A percentile compares a stretch with the other conserved stretches of the same genome.
These are phyloP conservation scores for Lates calcarifer DNA, from an alignment of 2,113 vertebrate species.

Conservation along the genomic window DNA sequence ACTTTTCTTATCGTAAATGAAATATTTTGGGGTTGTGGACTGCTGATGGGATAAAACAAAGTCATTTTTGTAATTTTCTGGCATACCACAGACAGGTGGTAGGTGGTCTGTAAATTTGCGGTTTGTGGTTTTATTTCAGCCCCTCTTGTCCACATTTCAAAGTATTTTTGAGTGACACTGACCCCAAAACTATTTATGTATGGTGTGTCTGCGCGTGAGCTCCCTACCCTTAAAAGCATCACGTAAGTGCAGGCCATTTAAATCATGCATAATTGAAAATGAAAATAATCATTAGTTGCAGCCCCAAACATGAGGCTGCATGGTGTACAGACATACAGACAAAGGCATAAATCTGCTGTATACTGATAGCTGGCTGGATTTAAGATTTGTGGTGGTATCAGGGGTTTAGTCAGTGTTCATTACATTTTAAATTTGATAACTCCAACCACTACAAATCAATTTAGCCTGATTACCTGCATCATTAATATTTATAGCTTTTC, in stretches of 20 bases:
- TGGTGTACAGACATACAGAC: neutral
- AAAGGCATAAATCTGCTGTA: slow-evolving; percentile 12
- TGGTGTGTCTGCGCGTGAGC: neutral
- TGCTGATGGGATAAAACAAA: neutral
- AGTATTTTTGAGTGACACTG: neutral
- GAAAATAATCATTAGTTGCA: slow-evolving; percentile 18
- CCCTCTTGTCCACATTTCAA: neutral
- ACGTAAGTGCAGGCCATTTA: slow-evolving; percentile 12
- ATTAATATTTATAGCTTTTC: slow-evolving; percentile 45
- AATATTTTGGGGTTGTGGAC: neutral
- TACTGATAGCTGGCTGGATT: neutral
- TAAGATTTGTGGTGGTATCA: neutral
- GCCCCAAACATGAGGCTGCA: slow-evolving; percentile 3
- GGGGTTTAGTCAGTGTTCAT: slow-evolving; percentile 1
- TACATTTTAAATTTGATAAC: slow-evolving; percentile 51
- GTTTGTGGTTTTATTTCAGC: neutral
- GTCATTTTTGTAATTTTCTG: neutral
- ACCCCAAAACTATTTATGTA: neutral
- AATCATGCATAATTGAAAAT: slow-evolving; percentile 1
- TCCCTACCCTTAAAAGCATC: neutral
- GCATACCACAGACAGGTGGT: neutral
- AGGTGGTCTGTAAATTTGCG: neutral
- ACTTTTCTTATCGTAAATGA: neutral
- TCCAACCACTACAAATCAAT: slow-evolving; percentile 47
- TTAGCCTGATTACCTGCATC: slow-evolving; percentile 50